Evolutionary conservation across 2,113 vertebrate genomes (phyloP).

Genomic region (Alces alces): DNA sequence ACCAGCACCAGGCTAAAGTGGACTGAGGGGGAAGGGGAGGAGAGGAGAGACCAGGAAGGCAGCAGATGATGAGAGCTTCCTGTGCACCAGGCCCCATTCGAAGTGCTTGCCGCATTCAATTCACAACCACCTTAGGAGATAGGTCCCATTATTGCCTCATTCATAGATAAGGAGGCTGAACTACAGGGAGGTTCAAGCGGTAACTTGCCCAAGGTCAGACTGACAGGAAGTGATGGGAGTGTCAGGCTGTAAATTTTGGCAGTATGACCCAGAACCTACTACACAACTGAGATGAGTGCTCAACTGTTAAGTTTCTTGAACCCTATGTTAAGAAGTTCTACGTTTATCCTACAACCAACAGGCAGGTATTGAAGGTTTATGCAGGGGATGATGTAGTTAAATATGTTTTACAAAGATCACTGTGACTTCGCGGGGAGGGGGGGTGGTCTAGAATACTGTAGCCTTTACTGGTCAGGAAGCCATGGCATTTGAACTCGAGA

Average conservation of each 20-base stretch:
- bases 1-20: neutral
- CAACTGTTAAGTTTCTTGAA: neutral
- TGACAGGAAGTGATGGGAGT: neutral
- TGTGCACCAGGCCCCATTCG: neutral
- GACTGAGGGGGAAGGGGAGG: rapidly evolving
- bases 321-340: neutral
- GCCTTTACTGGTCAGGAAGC: neutral
- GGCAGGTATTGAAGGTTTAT: neutral
- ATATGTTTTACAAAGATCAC: neutral
- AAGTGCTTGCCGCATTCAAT: neutral
- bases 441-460: neutral
- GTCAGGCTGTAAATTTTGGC: neutral
- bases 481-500: neutral
- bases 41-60: neutral
- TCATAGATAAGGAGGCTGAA: neutral
- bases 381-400: neutral
- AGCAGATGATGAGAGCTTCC: too few species aligned
- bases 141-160: neutral
- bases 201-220: neutral
- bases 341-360: neutral
- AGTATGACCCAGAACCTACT: neutral
- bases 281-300: neutral
- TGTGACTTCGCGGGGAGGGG: neutral
- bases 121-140: neutral
- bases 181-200: neutral